Base-by-base conservation (phyloP, 2,113 vertebrate species). In the Colossoma macropomum region DNA sequence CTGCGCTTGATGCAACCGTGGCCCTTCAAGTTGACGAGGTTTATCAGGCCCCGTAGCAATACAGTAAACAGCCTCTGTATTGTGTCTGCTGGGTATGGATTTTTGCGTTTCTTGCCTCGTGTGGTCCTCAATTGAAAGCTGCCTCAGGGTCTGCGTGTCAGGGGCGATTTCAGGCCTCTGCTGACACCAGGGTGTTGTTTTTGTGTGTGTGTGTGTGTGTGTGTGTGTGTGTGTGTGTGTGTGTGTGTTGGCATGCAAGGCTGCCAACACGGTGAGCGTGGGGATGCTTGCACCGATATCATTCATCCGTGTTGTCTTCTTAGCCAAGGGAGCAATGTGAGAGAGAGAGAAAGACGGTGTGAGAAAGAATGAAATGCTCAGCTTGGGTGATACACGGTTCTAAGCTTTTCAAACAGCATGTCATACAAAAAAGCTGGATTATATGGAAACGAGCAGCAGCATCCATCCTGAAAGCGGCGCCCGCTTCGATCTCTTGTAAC, bases 361-460 rank as follows among this genome's bases (percentile, higher is more conserved):
- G n/a, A n/a, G n/a, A n/a, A n/a, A n/a, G n/a, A n/a, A n/a, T 84
- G 86, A 77, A 75, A 21, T 9, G 88, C 89, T 92, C 84, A 88
- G 83, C 82, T 81, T 84, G 80, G 87, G 89, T 85, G 86, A 88
- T 90, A 74, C 79, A 59, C 82, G 78, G 89, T 85, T 87, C 85
- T 85, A 87, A 89, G 90, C 87, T 87, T 85, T 81, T 82, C 75
- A 38, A 81, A 71, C 56, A 86, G 84, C 81, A 74, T 82, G 82
- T 66, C 32, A 34, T 91, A 89, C 88, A 90, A 90, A 87, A 45
- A 84, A 85, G 83, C 83, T 87, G 87, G 90, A 93, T 93, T 91
- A 93, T 86, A 0, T 54, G 60, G 68, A 84, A 86, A 89, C 71
- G 85, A 62, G 73, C 84, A 91, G 81, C 85, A 87, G 85, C 89